Evolutionary conservation across 2,797 vertebrate species (phyloP).

Genomic region (Varecia variegata): DNA sequence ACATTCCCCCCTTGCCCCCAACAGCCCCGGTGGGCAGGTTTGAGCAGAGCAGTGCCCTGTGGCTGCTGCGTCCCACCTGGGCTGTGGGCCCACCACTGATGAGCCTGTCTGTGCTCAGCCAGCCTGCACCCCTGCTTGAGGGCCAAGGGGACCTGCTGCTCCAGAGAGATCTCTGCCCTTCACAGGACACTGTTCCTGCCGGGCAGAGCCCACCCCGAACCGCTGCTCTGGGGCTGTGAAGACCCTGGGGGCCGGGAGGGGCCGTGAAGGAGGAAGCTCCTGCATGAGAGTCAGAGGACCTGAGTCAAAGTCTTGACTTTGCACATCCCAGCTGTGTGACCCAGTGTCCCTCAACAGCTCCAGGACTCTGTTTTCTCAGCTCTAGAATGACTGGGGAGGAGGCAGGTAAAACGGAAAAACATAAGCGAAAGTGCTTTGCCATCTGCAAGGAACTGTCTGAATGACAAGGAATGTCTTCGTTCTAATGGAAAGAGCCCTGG

Average conservation of each 20-base stretch:
- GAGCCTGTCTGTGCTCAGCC: background rate
- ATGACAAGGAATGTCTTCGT: background rate
- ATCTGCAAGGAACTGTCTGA: background rate
- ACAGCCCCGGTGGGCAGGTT: background rate
- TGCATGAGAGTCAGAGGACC: background rate
- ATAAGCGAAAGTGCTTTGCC: background rate
- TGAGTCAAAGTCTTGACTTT: background rate
- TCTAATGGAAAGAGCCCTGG: background rate
- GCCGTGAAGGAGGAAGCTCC: background rate
- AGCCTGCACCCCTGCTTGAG: background rate
- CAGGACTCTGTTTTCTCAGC: background rate
- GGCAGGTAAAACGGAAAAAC: background rate
- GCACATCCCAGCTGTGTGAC: background rate
- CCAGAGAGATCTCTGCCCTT: slow-evolving; percentile 58
- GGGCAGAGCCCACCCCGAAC: background rate
- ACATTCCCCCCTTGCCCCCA: too few species aligned
- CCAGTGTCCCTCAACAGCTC: background rate
- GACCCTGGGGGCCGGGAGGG: background rate
- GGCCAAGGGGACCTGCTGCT: background rate
- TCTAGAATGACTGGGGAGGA: background rate
- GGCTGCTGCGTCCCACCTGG: background rate
- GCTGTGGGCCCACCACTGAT: background rate
- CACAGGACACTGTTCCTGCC: background rate
- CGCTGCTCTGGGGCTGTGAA: background rate
- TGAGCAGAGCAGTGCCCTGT: background rate